Evolutionary conservation across 2,113 vertebrate species (phyloP).

Genomic region (Gobiocypris rarus): DNA sequence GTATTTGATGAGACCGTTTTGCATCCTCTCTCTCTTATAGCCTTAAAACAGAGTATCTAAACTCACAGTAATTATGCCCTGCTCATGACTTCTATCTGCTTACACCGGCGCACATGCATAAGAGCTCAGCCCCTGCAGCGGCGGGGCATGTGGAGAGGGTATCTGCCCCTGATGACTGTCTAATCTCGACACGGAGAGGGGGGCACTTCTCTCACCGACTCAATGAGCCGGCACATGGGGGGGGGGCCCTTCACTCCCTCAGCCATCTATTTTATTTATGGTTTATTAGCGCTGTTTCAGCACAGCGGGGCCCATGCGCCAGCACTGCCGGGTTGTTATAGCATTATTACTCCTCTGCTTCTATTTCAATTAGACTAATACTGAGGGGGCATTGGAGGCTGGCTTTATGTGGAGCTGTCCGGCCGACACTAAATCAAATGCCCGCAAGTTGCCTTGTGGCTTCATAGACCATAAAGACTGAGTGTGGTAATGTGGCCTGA

Average conservation of each 20-base stretch:
- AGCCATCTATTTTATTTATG: constrained; percentile 69
- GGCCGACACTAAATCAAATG: constrained; percentile 66
- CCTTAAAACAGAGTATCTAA: constrained; percentile 23
- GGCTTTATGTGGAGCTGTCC: constrained; percentile 52
- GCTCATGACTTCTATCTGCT: constrained; percentile 2
- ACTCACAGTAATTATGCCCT: constrained; percentile 13
- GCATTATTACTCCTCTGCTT: constrained; percentile 65
- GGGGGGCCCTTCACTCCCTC: constrained; percentile 41
- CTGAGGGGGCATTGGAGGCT: constrained; percentile 50
- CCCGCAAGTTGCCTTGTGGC: constrained; percentile 46
- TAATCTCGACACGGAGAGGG: constrained; percentile 61
- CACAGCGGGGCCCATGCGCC: constrained; percentile 51
- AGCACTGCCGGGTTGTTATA: constrained; percentile 63
- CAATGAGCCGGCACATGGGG: constrained; percentile 65
- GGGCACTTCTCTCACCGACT: constrained; percentile 58
- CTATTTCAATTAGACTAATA: constrained; percentile 73
- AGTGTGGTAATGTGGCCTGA: constrained; percentile 56
- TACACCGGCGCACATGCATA: neutral
- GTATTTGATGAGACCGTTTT: constrained; percentile 14
- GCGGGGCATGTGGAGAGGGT: constrained; percentile 36
- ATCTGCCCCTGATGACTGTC: constrained; percentile 54
- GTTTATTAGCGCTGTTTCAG: constrained; percentile 66
- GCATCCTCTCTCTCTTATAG: constrained; percentile 17
- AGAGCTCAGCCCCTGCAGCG: constrained; percentile 16
- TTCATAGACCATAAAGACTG: constrained; percentile 63